phyloP scores from a whole-genome alignment of 1,140 invertebrate genomes.

The Drepana arcuata region DNA sequence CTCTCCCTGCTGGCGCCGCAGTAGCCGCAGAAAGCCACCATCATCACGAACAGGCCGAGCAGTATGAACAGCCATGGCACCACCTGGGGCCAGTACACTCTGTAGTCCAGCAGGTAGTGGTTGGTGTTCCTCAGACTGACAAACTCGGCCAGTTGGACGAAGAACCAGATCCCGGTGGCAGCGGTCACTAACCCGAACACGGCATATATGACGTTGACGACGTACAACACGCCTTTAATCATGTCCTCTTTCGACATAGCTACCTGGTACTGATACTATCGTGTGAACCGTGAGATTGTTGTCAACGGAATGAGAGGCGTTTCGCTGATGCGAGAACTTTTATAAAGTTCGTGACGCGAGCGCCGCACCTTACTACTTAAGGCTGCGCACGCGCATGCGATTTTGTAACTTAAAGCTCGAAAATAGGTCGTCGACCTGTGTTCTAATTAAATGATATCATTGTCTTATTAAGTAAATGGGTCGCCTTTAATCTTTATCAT shows the following conservation, averaged over 20 bases:
- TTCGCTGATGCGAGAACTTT: conserved; percentile 35
- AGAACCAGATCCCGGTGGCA: conserved; percentile 61
- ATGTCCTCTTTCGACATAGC: conserved; percentile 57
- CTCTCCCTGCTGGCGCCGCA: conserved; percentile 52
- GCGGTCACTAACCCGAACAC: conserved; percentile 54
- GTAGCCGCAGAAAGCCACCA: conserved; percentile 55
- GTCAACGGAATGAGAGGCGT: conserved; percentile 48
- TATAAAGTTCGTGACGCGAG: conserved; percentile 46
- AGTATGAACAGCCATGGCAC: conserved; percentile 65
- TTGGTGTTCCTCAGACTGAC: conserved; percentile 54
- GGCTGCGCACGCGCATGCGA: conserved; percentile 3
- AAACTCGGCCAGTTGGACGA: conserved; percentile 56
- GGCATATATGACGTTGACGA: conserved; percentile 56
- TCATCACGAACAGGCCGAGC: conserved; percentile 49
- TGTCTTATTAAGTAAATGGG: too few relatives aligned
- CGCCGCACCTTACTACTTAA: conserved; percentile 16
- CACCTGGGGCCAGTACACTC: conserved; percentile 62
- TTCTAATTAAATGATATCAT: too few relatives aligned
- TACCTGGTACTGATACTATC: conserved; percentile 25
- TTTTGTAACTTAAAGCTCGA: too few relatives aligned
- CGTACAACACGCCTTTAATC: conserved; percentile 46
- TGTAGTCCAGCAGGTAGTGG: conserved; percentile 59
- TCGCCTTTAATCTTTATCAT: too few relatives aligned
- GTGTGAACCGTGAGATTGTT: conserved; percentile 28
- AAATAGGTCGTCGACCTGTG: too few relatives aligned